These are phyloP conservation scores for Oceanites oceanicus DNA, from an alignment of 2,113 vertebrate species.

Conservation along the genomic window DNA sequence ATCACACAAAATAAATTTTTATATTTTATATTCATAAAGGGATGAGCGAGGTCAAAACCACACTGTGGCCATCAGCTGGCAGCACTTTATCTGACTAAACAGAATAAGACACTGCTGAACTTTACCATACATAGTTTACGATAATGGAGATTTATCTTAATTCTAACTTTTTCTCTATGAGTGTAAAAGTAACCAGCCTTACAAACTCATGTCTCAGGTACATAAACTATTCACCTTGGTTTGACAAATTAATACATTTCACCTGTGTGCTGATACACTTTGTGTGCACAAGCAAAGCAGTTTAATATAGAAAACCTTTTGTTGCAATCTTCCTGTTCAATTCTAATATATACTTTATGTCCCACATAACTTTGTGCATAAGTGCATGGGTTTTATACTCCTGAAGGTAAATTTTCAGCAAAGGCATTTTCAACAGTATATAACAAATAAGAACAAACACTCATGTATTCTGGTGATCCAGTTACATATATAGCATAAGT, in stretches of 20 bases:
- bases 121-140: not conserved
- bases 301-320: not conserved
- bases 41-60: not conserved
- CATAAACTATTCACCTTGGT: accelerated
- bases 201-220: not conserved
- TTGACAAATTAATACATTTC: not conserved
- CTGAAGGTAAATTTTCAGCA: not conserved
- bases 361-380: not conserved
- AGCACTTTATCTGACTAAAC: not conserved
- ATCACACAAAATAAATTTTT: not conserved
- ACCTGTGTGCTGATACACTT: not conserved
- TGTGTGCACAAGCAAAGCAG: not conserved
- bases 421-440: not conserved
- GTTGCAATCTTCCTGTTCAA: not conserved
- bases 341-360: not conserved
- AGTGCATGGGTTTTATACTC: not conserved
- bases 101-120: not conserved
- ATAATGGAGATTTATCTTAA: not conserved
- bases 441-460: not conserved
- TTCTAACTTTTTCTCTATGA: not conserved
- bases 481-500: not conserved
- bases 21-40: not conserved
- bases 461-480: not conserved
- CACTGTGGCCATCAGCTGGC: not conserved
- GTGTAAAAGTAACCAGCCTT: not conserved